Evolutionary conservation across 2,113 vertebrate species (phyloP).

Genomic region (Myotis lucifugus): DNA sequence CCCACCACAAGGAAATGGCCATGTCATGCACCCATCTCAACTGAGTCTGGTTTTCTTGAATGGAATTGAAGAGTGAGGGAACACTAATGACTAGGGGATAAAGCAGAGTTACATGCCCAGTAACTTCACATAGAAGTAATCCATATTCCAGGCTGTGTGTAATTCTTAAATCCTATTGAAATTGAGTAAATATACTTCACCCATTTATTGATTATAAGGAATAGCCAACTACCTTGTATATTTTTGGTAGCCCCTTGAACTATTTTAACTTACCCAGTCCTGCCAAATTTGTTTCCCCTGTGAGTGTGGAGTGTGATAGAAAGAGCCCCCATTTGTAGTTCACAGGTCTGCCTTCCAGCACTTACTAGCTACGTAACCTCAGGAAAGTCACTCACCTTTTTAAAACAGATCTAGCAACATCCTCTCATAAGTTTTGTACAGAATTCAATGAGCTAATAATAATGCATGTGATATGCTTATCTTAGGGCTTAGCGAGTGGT

Average conservation of each 20-base stretch:
- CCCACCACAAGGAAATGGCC: neutral
- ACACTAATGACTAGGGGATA: neutral
- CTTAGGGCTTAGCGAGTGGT: neutral
- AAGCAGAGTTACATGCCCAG: neutral
- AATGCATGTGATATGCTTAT: neutral
- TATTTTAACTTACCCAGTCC: neutral
- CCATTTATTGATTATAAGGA: neutral
- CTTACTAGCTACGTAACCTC: neutral
- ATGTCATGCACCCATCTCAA: neutral
- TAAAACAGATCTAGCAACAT: neutral
- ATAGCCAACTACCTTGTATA: neutral
- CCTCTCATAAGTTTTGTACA: neutral
- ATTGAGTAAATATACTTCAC: neutral
- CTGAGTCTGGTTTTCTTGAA: constrained; percentile 1
- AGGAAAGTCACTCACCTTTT: neutral
- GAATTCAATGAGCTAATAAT: neutral
- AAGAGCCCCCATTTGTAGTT: neutral
- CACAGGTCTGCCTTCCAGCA: neutral
- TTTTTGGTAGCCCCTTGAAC: neutral
- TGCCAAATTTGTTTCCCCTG: neutral
- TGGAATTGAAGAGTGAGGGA: neutral
- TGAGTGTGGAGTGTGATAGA: neutral
- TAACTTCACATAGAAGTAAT: neutral
- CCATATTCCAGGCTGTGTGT: neutral
- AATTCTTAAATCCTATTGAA: neutral